A percentile compares a stretch with the other conserved stretches of the same genome.
These are phyloP conservation scores for Pachypeltis micranthus DNA, from an alignment of 1,140 invertebrate genomes.

Conservation along the genomic window DNA sequence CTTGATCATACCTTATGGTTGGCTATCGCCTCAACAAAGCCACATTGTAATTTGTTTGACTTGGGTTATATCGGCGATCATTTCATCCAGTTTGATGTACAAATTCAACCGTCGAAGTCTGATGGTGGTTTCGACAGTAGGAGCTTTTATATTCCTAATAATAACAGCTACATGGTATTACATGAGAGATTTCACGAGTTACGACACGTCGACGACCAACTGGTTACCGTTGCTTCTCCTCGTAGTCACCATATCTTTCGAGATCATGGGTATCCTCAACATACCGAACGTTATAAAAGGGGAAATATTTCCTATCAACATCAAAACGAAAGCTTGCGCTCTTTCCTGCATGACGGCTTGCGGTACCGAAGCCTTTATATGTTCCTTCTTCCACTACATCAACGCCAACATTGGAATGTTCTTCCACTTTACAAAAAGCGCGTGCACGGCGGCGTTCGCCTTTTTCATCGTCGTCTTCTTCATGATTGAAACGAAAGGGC, in stretches of 20 bases:
- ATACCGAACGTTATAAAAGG: slow-evolving; percentile 22
- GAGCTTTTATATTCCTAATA: slow-evolving; percentile 21
- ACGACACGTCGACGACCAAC: neutral
- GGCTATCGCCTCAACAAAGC: slow-evolving; percentile 1
- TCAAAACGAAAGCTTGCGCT: slow-evolving; percentile 21
- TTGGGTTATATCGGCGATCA: slow-evolving; percentile 34
- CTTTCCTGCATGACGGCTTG: slow-evolving; percentile 7
- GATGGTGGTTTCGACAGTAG: slow-evolving; percentile 31
- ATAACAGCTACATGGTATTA: slow-evolving; percentile 26
- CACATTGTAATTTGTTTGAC: slow-evolving; percentile 9
- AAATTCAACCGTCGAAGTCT: slow-evolving; percentile 35
- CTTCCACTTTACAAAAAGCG: slow-evolving; percentile 68
- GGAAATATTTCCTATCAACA: slow-evolving; percentile 20
- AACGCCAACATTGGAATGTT: slow-evolving; percentile 61
- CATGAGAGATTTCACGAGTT: neutral
- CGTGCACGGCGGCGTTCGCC: slow-evolving; percentile 43
- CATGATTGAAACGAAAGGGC: slow-evolving; percentile 73
- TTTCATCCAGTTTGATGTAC: slow-evolving; percentile 31
- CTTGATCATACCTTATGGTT: slow-evolving; percentile 47
- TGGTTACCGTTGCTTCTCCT: slow-evolving; percentile 18
- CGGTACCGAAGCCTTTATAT: neutral
- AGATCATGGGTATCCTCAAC: slow-evolving; percentile 19
- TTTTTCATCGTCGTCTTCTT: slow-evolving; percentile 35
- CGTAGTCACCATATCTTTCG: slow-evolving; percentile 10
- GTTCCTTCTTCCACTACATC: slow-evolving; percentile 37